A percentile compares a stretch with the other conserved stretches of the same genome.
Evolutionary conservation across 2,888 invertebrate species (phyloP).

Genomic region (Agonum fuliginosum): DNA sequence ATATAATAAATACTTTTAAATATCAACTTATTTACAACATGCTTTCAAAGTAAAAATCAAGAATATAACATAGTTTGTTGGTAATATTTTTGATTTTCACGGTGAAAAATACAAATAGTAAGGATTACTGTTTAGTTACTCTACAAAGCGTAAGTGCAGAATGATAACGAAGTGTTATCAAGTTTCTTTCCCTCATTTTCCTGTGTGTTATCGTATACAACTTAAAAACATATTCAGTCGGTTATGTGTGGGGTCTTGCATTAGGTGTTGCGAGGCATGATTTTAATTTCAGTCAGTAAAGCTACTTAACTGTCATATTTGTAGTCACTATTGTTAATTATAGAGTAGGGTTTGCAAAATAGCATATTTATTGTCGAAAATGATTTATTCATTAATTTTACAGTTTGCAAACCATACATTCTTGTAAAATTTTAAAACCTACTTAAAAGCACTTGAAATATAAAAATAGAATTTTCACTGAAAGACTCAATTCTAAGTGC

Average conservation of each 20-base stretch:
- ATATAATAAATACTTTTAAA: conserved; percentile 42
- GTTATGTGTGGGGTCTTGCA: conserved; percentile 52
- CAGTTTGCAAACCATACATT: conserved; percentile 53
- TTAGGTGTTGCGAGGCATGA: conserved; percentile 56
- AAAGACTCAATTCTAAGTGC: conserved; percentile 15
- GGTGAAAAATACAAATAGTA: conserved; percentile 11
- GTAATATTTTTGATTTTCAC: background rate
- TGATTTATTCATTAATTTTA: conserved; percentile 43
- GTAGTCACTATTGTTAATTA: conserved; percentile 37
- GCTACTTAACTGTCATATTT: conserved; percentile 15
- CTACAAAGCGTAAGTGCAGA: conserved; percentile 57
- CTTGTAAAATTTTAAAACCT: conserved; percentile 46
- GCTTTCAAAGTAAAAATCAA: conserved; percentile 10
- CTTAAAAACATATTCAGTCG: conserved; percentile 49
- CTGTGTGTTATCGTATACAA: conserved; percentile 41
- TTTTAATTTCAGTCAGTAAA: conserved; percentile 27
- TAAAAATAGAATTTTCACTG: conserved; percentile 51
- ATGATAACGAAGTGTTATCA: conserved; percentile 32
- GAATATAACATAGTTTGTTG: background rate
- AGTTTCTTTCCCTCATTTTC: conserved; percentile 36
- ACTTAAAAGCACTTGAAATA: conserved; percentile 56
- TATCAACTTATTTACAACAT: conserved; percentile 36
- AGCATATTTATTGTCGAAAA: conserved; percentile 54
- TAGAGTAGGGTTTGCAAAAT: conserved; percentile 52
- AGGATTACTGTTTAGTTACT: conserved; percentile 48